These are phyloP conservation scores for Dynastes hyllus DNA, from an alignment of 2,888 invertebrate genomes.

Conservation along the genomic window DNA sequence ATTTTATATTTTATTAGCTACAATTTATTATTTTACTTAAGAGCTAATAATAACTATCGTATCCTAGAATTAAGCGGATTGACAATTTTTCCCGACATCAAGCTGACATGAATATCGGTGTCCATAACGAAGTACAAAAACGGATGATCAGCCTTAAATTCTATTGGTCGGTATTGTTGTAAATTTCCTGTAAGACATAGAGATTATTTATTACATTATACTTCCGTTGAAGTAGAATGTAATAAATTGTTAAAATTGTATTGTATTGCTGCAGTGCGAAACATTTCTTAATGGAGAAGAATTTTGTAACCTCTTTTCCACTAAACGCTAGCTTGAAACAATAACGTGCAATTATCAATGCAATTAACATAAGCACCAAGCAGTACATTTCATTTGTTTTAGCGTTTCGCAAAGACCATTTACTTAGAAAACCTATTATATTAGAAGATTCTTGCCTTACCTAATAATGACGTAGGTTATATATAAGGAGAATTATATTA, in stretches of 20 bases:
- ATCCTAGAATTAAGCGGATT: conserved; percentile 89
- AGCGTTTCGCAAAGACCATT: conserved; percentile 56
- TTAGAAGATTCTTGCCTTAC: neutral
- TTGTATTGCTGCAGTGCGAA: conserved; percentile 35
- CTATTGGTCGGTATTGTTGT: conserved; percentile 74
- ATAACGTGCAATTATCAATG: conserved; percentile 57
- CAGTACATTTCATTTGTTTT: conserved; percentile 59
- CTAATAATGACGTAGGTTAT: neutral
- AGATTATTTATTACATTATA: conserved; percentile 31
- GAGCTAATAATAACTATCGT: conserved; percentile 72
- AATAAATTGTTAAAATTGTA: conserved; percentile 34
- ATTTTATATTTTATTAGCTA: conserved; percentile 15
- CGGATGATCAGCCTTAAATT: conserved; percentile 86
- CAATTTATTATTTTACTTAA: conserved; percentile 7
- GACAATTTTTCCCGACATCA: conserved; percentile 88
- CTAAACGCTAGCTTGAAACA: conserved; percentile 34
- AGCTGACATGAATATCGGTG: conserved; percentile 83
- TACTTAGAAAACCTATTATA: conserved; percentile 14
- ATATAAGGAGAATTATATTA: neutral
- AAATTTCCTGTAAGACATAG: conserved; percentile 68
- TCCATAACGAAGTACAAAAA: conserved; percentile 91
- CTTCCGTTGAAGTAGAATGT: neutral
- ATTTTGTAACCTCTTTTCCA: conserved; percentile 39
- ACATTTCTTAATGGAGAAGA: conserved; percentile 47
- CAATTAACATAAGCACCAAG: conserved; percentile 59